Evolutionary conservation across 64 coral and sea anemone genomes (phyloP).

Genomic region (Stichodactyla mertensii): DNA sequence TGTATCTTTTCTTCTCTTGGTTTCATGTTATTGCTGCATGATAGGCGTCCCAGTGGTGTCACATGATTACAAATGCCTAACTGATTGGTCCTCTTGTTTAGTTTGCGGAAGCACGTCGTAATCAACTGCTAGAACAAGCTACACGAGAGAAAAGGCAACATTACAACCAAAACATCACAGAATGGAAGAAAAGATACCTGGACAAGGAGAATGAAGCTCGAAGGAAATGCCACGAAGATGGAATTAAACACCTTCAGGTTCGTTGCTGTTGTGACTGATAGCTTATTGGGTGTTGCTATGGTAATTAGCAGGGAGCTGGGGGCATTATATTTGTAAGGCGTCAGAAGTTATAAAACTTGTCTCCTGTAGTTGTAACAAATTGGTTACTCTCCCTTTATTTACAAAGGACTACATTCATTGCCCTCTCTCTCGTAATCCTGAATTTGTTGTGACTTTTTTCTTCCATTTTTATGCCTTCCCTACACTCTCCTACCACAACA

Average conservation of each 20-base stretch:
- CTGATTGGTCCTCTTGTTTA: conserved; percentile 11
- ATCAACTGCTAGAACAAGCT: conserved; percentile 37
- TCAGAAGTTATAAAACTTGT: no score
- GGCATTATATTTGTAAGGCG: no score
- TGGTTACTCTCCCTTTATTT: no score
- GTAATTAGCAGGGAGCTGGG: background rate
- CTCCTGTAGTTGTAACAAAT: no score
- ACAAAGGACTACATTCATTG: no score
- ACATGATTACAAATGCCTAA: background rate
- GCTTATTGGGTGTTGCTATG: background rate
- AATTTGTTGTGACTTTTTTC: no score
- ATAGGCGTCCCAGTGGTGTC: no score
- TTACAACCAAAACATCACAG: conserved; percentile 38
- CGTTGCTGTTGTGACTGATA: background rate
- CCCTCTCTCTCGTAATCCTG: no score
- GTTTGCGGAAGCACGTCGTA: conserved; percentile 86
- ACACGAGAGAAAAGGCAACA: conserved; percentile 51
- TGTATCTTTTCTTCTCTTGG: no score
- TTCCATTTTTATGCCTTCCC: no score
- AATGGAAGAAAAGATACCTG: conserved; percentile 72
- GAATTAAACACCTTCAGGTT: conserved; percentile 86
- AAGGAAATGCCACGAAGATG: conserved; percentile 58
- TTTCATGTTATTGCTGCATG: no score
- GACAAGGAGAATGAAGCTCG: conserved; percentile 71
- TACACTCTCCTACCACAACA: no score